Percentiles rank a stretch among this genome's conserved stretches.
phyloP scores from a whole-genome alignment of 2,888 invertebrate species.

The Apodemia duryi region DNA sequence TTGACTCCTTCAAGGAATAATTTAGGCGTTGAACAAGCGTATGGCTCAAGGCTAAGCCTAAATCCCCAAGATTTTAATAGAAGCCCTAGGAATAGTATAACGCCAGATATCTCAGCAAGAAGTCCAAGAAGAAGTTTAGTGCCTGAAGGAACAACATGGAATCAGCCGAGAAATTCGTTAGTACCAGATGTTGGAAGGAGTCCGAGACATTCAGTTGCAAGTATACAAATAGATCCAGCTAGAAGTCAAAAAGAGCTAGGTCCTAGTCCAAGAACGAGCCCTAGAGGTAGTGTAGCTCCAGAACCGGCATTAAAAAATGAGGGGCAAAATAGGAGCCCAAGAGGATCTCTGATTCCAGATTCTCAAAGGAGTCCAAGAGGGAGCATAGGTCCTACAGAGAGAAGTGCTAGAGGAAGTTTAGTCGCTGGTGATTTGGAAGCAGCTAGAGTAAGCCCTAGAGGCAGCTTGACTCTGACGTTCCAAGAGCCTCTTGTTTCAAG shows the following conservation, averaged over 20 bases:
- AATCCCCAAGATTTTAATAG: constrained; percentile 78
- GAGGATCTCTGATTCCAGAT: constrained; percentile 80
- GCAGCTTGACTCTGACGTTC: constrained; percentile 80
- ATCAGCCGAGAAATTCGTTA: constrained; percentile 80
- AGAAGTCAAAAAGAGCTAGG: constrained; percentile 70
- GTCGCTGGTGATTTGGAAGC: constrained; percentile 58
- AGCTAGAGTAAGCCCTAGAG: constrained; percentile 74
- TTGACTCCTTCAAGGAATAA: constrained; percentile 80
- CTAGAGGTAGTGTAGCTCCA: constrained; percentile 77
- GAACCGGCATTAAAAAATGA: constrained; percentile 68
- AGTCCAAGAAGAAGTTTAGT: constrained; percentile 81
- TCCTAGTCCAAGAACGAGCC: constrained; percentile 76
- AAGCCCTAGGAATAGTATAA: constrained; percentile 71
- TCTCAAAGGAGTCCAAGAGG: constrained; percentile 81
- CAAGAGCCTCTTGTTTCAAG: constrained; percentile 79
- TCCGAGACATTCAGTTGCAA: constrained; percentile 79
- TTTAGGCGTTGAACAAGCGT: constrained; percentile 77
- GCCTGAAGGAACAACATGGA: constrained; percentile 76
- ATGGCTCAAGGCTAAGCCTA: constrained; percentile 77
- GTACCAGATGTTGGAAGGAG: constrained; percentile 80
- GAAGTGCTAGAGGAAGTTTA: constrained; percentile 66
- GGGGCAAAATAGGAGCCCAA: constrained; percentile 68
- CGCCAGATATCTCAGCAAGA: constrained; percentile 67
- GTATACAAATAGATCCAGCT: constrained; percentile 66
- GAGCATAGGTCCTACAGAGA: constrained; percentile 77